Conservation (phyloP, 2,113 vertebrate genomes). For the Chiloscyllium plagiosum region DNA sequence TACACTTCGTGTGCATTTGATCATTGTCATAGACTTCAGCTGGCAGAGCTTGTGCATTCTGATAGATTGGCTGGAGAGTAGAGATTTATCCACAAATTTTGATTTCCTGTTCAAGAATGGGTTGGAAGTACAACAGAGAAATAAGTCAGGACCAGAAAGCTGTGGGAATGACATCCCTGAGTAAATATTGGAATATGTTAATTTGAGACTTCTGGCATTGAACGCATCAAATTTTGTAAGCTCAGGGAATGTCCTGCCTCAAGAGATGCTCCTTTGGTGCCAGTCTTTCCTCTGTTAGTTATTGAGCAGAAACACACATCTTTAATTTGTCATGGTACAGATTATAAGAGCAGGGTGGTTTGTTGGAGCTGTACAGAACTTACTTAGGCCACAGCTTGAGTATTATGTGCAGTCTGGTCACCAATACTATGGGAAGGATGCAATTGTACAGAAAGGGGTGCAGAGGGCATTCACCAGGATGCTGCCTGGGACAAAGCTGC, state of each 20-base stretch:
- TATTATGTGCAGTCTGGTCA: no score
- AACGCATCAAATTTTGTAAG: background rate
- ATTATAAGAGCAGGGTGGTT: no score
- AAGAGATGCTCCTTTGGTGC: background rate
- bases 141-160: background rate
- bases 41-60: background rate
- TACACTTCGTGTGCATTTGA: background rate
- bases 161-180: background rate
- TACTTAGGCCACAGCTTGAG: no score
- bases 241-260: background rate
- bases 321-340: no score
- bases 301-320: no score
- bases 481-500: no score
- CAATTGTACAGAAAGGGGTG: no score
- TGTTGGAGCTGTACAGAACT: no score
- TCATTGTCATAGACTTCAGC: background rate
- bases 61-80: background rate
- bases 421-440: no score
- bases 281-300: background rate
- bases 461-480: no score
- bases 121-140: background rate
- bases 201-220: background rate
- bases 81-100: background rate
- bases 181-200: background rate
- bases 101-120: background rate